phyloP scores from a whole-genome alignment of 2,113 vertebrate species.

The Thomomys bottae region DNA sequence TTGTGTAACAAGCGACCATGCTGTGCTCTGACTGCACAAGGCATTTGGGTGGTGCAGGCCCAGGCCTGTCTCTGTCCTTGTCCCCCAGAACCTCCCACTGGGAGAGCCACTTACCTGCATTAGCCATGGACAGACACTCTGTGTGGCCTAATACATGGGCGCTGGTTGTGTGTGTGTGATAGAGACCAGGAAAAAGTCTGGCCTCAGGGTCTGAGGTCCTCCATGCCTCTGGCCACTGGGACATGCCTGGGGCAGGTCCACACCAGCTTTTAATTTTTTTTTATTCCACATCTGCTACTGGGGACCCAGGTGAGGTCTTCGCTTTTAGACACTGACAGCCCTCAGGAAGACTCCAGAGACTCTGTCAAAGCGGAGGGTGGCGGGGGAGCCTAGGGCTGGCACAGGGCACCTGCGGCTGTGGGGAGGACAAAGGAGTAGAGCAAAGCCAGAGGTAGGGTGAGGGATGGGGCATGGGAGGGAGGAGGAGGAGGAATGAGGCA shows the following conservation, averaged over 20 bases:
- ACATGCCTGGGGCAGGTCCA: background rate
- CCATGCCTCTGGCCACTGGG: background rate
- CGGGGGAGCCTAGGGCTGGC: background rate
- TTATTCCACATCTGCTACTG: background rate
- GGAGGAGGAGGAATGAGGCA: too few species aligned
- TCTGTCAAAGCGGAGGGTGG: background rate
- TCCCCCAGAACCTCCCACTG: background rate
- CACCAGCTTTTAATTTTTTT: too few species aligned
- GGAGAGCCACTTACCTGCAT: background rate
- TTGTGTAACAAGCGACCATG: background rate
- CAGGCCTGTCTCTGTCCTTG: background rate
- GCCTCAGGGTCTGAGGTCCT: too few species aligned
- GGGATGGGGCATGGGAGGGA: too few species aligned
- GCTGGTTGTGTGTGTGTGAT: background rate
- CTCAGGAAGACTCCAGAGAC: background rate
- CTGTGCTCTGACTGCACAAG: rapidly evolving
- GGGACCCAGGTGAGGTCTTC: background rate
- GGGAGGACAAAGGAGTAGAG: too few species aligned
- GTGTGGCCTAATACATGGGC: background rate
- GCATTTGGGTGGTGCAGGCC: background rate
- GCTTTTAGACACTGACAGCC: background rate
- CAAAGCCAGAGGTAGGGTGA: too few species aligned
- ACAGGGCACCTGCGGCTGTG: too few species aligned
- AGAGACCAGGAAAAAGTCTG: too few species aligned
- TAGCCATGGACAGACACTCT: background rate